These are phyloP conservation scores for Myathropa florea DNA, from an alignment of 2,888 invertebrate genomes.

Conservation along the genomic window DNA sequence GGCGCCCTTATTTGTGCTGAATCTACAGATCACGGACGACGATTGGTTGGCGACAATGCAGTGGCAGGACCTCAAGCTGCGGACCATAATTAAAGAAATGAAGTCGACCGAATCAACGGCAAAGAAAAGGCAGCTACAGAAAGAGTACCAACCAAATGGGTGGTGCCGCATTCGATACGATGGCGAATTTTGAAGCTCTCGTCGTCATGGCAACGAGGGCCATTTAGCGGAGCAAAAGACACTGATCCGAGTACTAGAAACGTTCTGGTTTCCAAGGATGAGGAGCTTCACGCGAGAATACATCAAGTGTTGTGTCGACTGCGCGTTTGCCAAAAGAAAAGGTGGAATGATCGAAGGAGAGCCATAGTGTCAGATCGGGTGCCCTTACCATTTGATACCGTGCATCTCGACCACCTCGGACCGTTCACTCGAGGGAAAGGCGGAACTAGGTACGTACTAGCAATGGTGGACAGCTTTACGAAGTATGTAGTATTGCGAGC, in stretches of 20 bases:
- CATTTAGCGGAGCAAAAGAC: conserved; percentile 20
- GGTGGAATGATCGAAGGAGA: conserved; percentile 13
- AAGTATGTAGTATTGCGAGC: too few relatives aligned
- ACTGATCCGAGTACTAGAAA: not conserved
- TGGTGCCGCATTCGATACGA: not conserved
- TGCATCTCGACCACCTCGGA: too few relatives aligned
- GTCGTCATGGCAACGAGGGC: conserved; percentile 24
- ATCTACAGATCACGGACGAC: not conserved
- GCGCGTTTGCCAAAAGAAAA: conserved; percentile 11
- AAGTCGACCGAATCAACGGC: too few relatives aligned
- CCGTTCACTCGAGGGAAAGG: too few relatives aligned
- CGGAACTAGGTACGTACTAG: too few relatives aligned
- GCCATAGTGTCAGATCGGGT: conserved; percentile 5
- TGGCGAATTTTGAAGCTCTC: not conserved
- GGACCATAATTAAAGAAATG: not conserved
- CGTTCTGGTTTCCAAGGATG: conserved; percentile 21
- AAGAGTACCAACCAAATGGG: not conserved
- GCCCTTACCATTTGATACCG: too few relatives aligned
- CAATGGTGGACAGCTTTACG: too few relatives aligned
- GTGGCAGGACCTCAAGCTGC: not conserved
- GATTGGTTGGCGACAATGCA: not conserved
- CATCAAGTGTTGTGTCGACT: conserved; percentile 33
- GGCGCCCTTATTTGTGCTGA: not conserved
- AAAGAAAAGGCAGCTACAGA: not conserved
- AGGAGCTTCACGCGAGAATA: not conserved